Evolutionary conservation across 2,888 invertebrate species (phyloP).

Genomic region (Limnephilus marmoratus): DNA sequence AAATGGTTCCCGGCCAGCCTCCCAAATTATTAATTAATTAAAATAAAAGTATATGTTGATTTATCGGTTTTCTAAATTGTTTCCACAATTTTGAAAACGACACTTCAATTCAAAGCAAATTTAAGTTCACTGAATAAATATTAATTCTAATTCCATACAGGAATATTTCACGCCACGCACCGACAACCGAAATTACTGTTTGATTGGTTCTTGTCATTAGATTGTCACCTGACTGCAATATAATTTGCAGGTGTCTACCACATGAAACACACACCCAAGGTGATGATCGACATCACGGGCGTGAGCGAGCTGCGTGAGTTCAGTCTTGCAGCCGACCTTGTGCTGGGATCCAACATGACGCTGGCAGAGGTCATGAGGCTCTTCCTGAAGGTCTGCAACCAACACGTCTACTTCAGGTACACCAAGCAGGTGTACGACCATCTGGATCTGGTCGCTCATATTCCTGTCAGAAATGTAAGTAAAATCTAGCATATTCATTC

Average conservation of each 20-base stretch:
- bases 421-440: slow-evolving; percentile 79
- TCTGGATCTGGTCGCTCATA: slow-evolving; percentile 83
- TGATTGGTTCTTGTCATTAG: neutral
- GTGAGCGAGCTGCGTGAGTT: slow-evolving; percentile 75
- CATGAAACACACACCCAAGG: slow-evolving; percentile 70
- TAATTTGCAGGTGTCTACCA: slow-evolving; percentile 75
- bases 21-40: too few relatives aligned
- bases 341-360: slow-evolving; percentile 79
- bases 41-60: too few relatives aligned
- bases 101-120: too few relatives aligned
- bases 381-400: slow-evolving; percentile 71
- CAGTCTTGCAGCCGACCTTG: slow-evolving; percentile 72
- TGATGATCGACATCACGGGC: slow-evolving; percentile 80
- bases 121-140: too few relatives aligned
- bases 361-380: slow-evolving; percentile 77
- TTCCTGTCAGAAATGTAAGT: slow-evolving; percentile 85
- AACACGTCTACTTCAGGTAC: slow-evolving; percentile 78
- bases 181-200: too few relatives aligned
- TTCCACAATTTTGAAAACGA: too few relatives aligned
- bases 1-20: too few relatives aligned
- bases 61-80: too few relatives aligned
- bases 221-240: slow-evolving; percentile 22
- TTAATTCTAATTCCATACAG: too few relatives aligned
- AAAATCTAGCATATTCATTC: neutral
- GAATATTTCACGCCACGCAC: too few relatives aligned